These are phyloP conservation scores for Orycteropus afer DNA, from an alignment of 2,113 vertebrate species.

Conservation along the genomic window DNA sequence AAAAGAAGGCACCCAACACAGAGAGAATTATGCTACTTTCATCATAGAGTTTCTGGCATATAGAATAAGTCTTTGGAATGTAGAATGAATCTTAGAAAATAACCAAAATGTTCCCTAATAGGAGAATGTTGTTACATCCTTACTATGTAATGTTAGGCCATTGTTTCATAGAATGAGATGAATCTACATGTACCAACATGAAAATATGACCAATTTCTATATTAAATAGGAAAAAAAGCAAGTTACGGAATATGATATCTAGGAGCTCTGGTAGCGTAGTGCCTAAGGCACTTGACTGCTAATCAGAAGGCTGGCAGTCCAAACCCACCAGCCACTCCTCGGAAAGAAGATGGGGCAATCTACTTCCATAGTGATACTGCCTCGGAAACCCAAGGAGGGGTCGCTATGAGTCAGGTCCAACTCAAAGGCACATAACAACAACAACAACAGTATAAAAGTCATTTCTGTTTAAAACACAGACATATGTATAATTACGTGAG, in stretches of 20 bases:
- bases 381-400: too few relatives aligned
- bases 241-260: neutral
- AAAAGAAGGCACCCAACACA: neutral
- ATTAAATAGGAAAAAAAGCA: conserved; percentile 35
- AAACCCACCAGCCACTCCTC: too few relatives aligned
- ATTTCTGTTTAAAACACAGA: neutral
- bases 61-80: too few relatives aligned
- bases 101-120: neutral
- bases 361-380: too few relatives aligned
- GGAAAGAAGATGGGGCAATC: too few relatives aligned
- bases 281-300: too few relatives aligned
- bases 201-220: neutral
- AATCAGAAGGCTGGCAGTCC: too few relatives aligned
- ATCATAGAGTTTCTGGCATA: too few relatives aligned
- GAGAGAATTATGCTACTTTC: neutral
- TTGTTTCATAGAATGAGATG: neutral
- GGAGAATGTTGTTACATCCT: neutral
- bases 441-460: neutral
- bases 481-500: neutral
- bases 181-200: neutral
- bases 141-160: neutral
- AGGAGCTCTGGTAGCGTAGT: too few relatives aligned
- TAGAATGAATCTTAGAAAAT: neutral
- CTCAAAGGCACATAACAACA: too few relatives aligned
- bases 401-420: too few relatives aligned